phyloP scores from a whole-genome alignment of 2,113 vertebrate genomes.

The Orientallactaga bullata region DNA sequence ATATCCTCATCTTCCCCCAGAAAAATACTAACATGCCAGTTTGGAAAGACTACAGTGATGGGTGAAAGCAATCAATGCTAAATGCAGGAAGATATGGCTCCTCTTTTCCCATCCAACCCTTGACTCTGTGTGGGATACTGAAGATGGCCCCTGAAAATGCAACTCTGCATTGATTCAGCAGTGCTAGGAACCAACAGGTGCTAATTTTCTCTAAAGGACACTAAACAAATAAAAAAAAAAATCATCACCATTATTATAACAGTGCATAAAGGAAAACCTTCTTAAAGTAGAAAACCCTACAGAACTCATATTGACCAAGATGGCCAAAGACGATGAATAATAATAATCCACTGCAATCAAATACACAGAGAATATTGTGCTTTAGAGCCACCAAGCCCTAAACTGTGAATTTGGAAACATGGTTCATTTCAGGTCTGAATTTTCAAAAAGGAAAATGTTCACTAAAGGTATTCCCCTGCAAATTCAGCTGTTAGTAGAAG shows the following conservation, averaged over 20 bases:
- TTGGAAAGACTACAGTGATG: constrained; percentile 48
- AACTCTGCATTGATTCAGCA: constrained; percentile 26
- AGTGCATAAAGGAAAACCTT: constrained; percentile 29
- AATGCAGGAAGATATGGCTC: constrained; percentile 10
- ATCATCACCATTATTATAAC: background rate
- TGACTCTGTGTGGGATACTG: background rate
- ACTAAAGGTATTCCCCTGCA: constrained; percentile 56
- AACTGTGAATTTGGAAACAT: constrained; percentile 38
- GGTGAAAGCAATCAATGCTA: constrained; percentile 17
- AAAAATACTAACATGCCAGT: constrained; percentile 57
- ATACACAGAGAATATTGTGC: constrained; percentile 31
- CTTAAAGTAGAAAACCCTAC: constrained; percentile 20
- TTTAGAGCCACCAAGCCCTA: constrained; percentile 29
- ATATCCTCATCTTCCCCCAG: constrained; percentile 54
- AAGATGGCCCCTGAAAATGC: constrained; percentile 32
- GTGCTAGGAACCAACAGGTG: constrained; percentile 39
- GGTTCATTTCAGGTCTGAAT: constrained; percentile 38
- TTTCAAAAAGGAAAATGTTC: constrained; percentile 51
- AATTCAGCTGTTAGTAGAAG: constrained; percentile 78
- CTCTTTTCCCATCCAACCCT: background rate
- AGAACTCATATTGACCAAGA: constrained; percentile 26
- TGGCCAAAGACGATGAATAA: constrained; percentile 8
- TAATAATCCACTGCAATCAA: constrained; percentile 33
- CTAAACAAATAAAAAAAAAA: constrained; percentile 46
- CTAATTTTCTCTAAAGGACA: constrained; percentile 53